These are phyloP conservation scores for Dynastes maya DNA, from an alignment of 2,888 invertebrate species.

Conservation along the genomic window DNA sequence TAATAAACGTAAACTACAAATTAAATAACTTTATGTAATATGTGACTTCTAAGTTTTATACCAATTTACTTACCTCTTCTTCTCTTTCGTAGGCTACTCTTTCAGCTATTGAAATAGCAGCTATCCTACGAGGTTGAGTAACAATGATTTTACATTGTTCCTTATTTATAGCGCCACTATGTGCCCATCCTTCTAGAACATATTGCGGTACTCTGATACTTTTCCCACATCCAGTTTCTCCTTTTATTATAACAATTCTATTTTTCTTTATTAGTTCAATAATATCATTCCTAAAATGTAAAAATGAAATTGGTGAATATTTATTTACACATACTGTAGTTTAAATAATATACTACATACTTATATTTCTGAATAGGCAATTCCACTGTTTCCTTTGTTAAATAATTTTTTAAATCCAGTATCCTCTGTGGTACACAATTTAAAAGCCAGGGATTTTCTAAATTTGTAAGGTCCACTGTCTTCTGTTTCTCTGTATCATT, in stretches of 20 bases:
- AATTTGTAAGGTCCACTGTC: conserved; percentile 49
- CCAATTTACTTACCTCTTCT: conserved; percentile 71
- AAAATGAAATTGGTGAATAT: conserved; percentile 13
- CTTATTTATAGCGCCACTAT: conserved; percentile 63
- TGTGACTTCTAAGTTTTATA: background rate
- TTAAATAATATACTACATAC: conserved; percentile 47
- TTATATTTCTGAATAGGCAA: conserved; percentile 67
- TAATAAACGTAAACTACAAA: no score
- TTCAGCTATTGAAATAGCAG: conserved; percentile 79
- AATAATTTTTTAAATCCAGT: conserved; percentile 58
- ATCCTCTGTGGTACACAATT: conserved; percentile 53
- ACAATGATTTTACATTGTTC: conserved; percentile 75
- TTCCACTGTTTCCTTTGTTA: conserved; percentile 61
- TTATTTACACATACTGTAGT: background rate
- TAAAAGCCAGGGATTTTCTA: conserved; percentile 45
- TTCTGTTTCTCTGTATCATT: conserved; percentile 23
- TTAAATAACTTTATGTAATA: no score
- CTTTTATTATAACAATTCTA: conserved; percentile 76
- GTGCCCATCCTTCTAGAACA: conserved; percentile 73
- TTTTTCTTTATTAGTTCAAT: conserved; percentile 71
- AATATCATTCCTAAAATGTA: conserved; percentile 70
- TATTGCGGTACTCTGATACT: conserved; percentile 81
- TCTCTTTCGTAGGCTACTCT: conserved; percentile 77
- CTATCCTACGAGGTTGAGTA: conserved; percentile 80
- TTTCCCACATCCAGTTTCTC: conserved; percentile 84